Evolutionary conservation across 2,797 vertebrate genomes (phyloP).

Genomic region (Geotrypetes seraphini): DNA sequence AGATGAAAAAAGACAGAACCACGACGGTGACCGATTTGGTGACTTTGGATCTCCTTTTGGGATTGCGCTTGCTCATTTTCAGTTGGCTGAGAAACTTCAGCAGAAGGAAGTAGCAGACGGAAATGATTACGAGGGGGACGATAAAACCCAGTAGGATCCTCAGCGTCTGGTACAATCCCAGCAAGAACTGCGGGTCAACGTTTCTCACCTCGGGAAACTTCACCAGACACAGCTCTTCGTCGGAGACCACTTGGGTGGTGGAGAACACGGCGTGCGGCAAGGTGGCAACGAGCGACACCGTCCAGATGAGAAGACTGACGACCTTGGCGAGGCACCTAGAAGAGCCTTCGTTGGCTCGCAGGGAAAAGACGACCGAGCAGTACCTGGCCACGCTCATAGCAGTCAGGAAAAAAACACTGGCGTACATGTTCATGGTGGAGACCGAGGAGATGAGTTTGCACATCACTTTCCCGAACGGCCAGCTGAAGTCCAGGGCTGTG

Average conservation of each 20-base stretch:
- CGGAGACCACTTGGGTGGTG: slow-evolving; percentile 56
- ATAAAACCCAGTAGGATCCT: slow-evolving; percentile 60
- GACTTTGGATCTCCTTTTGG: slow-evolving; percentile 49
- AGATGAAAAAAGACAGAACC: slow-evolving; percentile 65
- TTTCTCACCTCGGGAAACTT: slow-evolving; percentile 23
- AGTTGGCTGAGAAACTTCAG: slow-evolving; percentile 45
- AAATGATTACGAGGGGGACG: slow-evolving; percentile 48
- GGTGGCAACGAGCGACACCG: slow-evolving; percentile 47
- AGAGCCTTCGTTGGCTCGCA: slow-evolving; percentile 23
- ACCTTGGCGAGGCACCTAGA: slow-evolving; percentile 52
- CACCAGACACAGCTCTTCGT: slow-evolving; percentile 57
- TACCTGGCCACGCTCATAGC: slow-evolving; percentile 62
- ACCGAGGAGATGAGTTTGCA: slow-evolving; percentile 62
- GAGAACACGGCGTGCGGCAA: slow-evolving; percentile 61
- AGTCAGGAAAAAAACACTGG: slow-evolving; percentile 62
- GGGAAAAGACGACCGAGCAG: slow-evolving; percentile 9
- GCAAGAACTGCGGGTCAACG: slow-evolving; percentile 6
- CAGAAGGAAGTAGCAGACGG: slow-evolving; percentile 54
- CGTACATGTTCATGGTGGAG: slow-evolving; percentile 64
- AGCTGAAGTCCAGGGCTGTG: slow-evolving; percentile 57
- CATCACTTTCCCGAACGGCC: slow-evolving; percentile 57
- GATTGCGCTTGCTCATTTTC: slow-evolving; percentile 42
- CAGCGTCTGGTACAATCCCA: slow-evolving; percentile 57
- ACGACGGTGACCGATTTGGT: slow-evolving; percentile 61
- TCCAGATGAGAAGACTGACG: slow-evolving; percentile 54